phyloP scores from a whole-genome alignment of 2,888 invertebrate genomes.

The Sceliomorpha sp. region DNA sequence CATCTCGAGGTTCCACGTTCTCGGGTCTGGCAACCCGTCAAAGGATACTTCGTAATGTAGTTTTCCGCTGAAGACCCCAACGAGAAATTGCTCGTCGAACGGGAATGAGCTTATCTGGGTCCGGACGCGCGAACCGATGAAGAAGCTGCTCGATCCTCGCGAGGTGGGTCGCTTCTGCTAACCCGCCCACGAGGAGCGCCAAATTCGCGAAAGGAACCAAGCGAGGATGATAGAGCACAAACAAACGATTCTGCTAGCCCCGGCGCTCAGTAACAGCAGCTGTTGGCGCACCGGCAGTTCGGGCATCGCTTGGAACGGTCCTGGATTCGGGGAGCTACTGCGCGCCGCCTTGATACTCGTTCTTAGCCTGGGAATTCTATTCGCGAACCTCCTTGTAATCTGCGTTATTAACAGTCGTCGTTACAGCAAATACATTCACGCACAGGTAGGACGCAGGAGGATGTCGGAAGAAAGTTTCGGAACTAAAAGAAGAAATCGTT shows the following conservation, averaged over 20 bases:
- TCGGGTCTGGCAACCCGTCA: conserved; percentile 17
- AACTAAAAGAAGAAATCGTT: too few relatives aligned
- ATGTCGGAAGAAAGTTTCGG: too few relatives aligned
- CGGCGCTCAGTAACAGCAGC: conserved; percentile 90
- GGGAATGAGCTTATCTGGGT: conserved; percentile 18
- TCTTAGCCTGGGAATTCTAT: conserved; percentile 89
- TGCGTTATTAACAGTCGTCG: conserved; percentile 91
- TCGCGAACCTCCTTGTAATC: conserved; percentile 89
- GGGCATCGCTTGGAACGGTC: conserved; percentile 82
- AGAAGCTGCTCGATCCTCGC: conserved; percentile 13
- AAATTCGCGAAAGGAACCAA: conserved; percentile 45
- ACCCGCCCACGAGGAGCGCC: conserved; percentile 13
- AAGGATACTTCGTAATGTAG: conserved; percentile 2
- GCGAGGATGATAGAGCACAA: conserved; percentile 84
- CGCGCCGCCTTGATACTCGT: conserved; percentile 89
- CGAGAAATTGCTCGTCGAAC: background rate
- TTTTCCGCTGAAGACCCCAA: conserved; percentile 3
- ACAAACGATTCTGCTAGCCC: conserved; percentile 88
- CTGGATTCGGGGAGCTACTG: conserved; percentile 87
- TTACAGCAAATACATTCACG: conserved; percentile 92
- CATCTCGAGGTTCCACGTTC: conserved; percentile 27
- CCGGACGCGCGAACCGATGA: conserved; percentile 11
- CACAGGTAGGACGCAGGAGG: conserved; percentile 89
- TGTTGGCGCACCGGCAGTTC: conserved; percentile 85
- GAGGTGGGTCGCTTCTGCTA: conserved; percentile 34